These are phyloP conservation scores for Diploptera punctata DNA, from an alignment of 2,888 invertebrate genomes.

Conservation along the genomic window DNA sequence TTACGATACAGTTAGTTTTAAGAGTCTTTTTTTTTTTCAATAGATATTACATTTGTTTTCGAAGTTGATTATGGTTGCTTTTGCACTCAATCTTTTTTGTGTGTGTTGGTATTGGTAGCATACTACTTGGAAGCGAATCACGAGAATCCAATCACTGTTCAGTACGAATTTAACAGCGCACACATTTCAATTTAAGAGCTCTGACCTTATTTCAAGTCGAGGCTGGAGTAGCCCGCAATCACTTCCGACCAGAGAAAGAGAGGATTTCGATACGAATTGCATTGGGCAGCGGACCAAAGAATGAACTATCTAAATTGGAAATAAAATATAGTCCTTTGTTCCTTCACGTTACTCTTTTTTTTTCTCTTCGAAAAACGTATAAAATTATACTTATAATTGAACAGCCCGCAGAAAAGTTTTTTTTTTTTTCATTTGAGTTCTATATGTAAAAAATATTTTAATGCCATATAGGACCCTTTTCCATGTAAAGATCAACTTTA, in stretches of 20 bases:
- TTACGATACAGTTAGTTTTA: too few species aligned
- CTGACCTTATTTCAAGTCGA: conserved; percentile 18
- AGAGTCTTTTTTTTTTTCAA: background rate
- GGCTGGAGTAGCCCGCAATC: conserved; percentile 1
- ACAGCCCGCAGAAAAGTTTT: too few species aligned
- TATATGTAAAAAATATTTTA: too few species aligned
- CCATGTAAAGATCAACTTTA: too few species aligned
- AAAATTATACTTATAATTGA: too few species aligned
- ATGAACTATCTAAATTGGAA: background rate
- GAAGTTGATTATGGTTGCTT: background rate
- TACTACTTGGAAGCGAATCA: background rate
- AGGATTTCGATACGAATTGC: background rate
- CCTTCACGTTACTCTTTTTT: background rate
- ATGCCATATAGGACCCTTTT: too few species aligned
- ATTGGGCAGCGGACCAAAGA: background rate
- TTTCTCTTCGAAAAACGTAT: too few species aligned
- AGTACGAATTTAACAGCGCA: conserved; percentile 17
- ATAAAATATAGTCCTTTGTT: background rate
- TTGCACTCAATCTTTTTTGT: background rate
- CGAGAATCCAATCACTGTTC: conserved; percentile 8
- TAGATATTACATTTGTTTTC: background rate
- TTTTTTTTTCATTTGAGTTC: too few species aligned
- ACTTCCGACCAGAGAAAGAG: conserved; percentile 15
- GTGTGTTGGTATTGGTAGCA: background rate
- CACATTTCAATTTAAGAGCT: conserved; percentile 28